Base-by-base conservation (phyloP, 2,888 invertebrate genomes). In the Oscheius sp. region DNA sequence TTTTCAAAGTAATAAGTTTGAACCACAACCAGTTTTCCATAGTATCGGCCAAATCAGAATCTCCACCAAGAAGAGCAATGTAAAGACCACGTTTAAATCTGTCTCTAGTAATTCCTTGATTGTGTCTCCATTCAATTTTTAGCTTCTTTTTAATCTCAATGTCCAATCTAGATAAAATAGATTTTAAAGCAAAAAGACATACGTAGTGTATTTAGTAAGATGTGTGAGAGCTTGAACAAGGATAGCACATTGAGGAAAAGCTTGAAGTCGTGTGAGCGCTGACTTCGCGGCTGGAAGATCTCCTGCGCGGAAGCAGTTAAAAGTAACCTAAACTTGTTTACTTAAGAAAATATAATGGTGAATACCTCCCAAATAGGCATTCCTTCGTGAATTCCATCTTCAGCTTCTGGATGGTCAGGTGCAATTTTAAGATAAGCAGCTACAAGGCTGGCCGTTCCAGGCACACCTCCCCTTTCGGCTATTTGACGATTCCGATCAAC, bases 11-110 rank as follows among this genome's bases (percentile, higher is more conserved):
- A 46, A 81, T 66, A 49, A 87, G 76, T 56, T 84, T 81, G 59
- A 84, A 80, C 87, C 87, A 87, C 45, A 87, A 76, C 87, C 87
- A 87, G 52, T 87, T 84, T 74, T 87, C 87, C 74, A 87, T 74
- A n/a, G 79, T 84, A 46, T 83, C 82, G 13, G 78, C 74, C 0
- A 79, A 69, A 13, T 74, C 72, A 21, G 77, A 73, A 23, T 81
- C 81, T 27, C 82, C 74, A 41, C 86, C 87, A 25, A 87, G 77
- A 6, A 87, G 70, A 21, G 85, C 76, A 1, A 82, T 83, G 61
- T 87, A 87, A 16, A 84, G 71, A 0, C 85, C 85, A 18, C 82
- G 73, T 66, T 87, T 87, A 78, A 78, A 83, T 23, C 77, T 69
- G 72, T 87, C 87, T 23, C 72, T 74, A 49, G 79, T 81, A 27